Evolutionary conservation across 2,113 vertebrate genomes (phyloP).

Genomic region (Rhegmatorhina hoffmannsi): DNA sequence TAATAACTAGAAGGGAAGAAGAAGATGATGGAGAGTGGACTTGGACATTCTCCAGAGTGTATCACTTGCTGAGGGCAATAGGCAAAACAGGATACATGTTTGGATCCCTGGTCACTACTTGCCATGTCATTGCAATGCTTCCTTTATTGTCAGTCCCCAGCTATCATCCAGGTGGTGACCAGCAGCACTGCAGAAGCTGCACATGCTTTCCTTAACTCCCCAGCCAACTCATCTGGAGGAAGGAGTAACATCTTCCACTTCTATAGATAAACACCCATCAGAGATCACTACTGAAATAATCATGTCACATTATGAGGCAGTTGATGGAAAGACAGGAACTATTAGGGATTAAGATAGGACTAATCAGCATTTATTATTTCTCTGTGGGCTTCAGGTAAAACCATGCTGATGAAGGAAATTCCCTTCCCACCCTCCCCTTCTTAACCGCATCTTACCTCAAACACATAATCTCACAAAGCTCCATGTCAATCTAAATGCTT

Average conservation of each 20-base stretch:
- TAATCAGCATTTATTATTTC: not conserved
- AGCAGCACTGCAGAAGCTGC: fast-evolving
- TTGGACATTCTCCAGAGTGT: fast-evolving
- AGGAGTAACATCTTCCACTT: not conserved
- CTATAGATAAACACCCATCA: not conserved
- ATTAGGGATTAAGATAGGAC: not conserved
- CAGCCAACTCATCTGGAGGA: not conserved
- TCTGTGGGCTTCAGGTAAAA: slow-evolving; percentile 23
- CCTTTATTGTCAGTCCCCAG: not conserved
- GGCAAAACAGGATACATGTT: not conserved
- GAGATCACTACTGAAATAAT: not conserved
- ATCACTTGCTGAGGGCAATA: not conserved
- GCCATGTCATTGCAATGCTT: fast-evolving
- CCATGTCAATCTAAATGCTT: not conserved
- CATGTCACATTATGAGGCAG: not conserved
- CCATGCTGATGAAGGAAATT: not conserved
- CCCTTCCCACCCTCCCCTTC: not conserved
- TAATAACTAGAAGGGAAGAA: not conserved
- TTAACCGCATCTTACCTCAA: not conserved
- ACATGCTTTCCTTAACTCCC: fast-evolving
- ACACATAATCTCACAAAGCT: slow-evolving; percentile 6
- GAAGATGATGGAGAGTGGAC: not conserved
- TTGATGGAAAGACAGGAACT: not conserved
- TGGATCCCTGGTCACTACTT: not conserved
- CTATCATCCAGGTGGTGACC: not conserved